Evolutionary conservation across 2,888 invertebrate genomes (phyloP).

Genomic region (Parnassius apollo): DNA sequence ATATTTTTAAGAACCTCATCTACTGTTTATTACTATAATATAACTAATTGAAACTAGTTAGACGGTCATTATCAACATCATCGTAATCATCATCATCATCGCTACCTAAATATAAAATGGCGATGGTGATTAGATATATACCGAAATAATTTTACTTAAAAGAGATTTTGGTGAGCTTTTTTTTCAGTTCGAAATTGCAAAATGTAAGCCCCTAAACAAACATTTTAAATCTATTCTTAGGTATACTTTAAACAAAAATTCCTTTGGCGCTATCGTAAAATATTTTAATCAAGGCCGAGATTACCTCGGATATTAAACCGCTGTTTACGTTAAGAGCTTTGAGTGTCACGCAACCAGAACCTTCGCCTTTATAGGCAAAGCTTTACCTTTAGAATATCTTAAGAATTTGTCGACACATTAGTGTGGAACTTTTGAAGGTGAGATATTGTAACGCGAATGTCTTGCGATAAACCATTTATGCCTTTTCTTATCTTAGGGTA

Average conservation of each 20-base stretch:
- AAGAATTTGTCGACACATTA: conserved; percentile 5
- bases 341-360: conserved; percentile 5
- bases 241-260: conserved; percentile 12
- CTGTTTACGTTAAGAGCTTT: conserved; percentile 6
- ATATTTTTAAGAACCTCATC: too few relatives aligned
- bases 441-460: not conserved
- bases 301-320: conserved; percentile 31
- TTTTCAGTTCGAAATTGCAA: not conserved
- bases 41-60: too few relatives aligned
- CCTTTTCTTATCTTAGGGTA: not conserved
- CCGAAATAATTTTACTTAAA: too few relatives aligned
- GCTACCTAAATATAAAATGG: too few relatives aligned
- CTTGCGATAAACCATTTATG: not conserved
- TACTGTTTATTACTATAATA: too few relatives aligned
- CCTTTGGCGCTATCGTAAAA: conserved; percentile 30
- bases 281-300: conserved; percentile 38
- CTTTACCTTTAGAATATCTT: not conserved
- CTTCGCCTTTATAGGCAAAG: conserved; percentile 4
- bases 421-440: not conserved
- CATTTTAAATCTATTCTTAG: conserved; percentile 5
- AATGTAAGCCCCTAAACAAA: not conserved
- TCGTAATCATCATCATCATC: too few relatives aligned
- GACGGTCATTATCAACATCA: too few relatives aligned
- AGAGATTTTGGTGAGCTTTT: too few relatives aligned
- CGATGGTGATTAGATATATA: too few relatives aligned